phyloP scores from a whole-genome alignment of 2,888 invertebrate species.

The Chironomus riparius region DNA sequence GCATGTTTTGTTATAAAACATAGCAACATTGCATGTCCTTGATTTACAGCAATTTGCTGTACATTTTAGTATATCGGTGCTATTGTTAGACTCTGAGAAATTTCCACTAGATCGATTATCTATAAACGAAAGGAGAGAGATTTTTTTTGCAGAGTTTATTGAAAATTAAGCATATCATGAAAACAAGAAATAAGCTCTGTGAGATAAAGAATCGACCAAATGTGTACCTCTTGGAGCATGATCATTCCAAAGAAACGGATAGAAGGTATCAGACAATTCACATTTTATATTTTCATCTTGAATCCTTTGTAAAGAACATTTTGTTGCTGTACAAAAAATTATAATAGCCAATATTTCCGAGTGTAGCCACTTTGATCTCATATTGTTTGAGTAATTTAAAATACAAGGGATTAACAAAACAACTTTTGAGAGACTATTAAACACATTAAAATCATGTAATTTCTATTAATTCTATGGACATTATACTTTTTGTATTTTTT shows the following conservation, averaged over 20 bases:
- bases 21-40: conserved; percentile 13
- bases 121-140: background rate
- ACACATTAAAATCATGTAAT: background rate
- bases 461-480: too few species aligned
- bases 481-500: too few species aligned
- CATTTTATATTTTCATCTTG: background rate
- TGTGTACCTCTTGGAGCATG: conserved; percentile 12
- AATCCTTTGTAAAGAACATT: conserved; percentile 9
- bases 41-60: conserved; percentile 11
- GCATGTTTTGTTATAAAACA: conserved; percentile 21
- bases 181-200: background rate
- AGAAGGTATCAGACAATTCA: background rate
- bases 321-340: background rate
- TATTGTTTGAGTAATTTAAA: background rate
- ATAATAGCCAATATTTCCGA: background rate
- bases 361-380: background rate
- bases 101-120: conserved; percentile 23
- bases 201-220: background rate
- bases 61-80: background rate
- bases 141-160: background rate
- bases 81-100: background rate
- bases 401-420: background rate
- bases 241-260: conserved; percentile 12
- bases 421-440: background rate
- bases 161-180: background rate